Evolutionary conservation across 2,797 vertebrate species (phyloP).

Genomic region (Pachyuromys duprasi): DNA sequence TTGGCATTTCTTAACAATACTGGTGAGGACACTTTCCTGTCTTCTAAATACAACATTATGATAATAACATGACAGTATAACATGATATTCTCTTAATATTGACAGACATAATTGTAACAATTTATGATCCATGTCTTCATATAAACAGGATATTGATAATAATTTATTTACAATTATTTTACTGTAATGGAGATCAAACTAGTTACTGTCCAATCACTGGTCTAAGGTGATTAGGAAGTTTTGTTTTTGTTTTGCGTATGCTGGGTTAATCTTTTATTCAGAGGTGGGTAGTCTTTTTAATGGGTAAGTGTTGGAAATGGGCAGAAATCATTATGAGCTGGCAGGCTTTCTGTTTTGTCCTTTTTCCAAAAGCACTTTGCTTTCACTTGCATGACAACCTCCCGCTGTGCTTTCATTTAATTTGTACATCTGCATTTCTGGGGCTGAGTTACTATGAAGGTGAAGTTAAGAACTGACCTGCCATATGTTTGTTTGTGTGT

Average conservation of each 20-base stretch:
- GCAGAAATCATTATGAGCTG: background rate
- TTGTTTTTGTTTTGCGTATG: background rate
- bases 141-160: background rate
- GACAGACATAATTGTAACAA: background rate
- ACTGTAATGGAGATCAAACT: background rate
- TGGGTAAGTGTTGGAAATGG: background rate
- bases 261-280: background rate
- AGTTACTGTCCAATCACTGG: background rate
- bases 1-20: background rate
- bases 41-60: background rate
- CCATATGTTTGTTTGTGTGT: background rate
- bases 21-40: no score
- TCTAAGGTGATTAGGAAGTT: background rate
- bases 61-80: background rate
- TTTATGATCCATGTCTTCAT: background rate
- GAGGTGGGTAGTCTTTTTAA: background rate
- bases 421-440: background rate
- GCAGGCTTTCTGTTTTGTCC: background rate
- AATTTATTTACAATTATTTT: background rate
- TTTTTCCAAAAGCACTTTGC: background rate
- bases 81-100: background rate
- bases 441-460: background rate
- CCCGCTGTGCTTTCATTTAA: background rate
- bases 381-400: background rate
- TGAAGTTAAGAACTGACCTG: background rate